Evolutionary conservation across 2,113 vertebrate species (phyloP), one percentile per base, ranked within the genome.

Genomic region (Amia ocellicauda): DNA sequence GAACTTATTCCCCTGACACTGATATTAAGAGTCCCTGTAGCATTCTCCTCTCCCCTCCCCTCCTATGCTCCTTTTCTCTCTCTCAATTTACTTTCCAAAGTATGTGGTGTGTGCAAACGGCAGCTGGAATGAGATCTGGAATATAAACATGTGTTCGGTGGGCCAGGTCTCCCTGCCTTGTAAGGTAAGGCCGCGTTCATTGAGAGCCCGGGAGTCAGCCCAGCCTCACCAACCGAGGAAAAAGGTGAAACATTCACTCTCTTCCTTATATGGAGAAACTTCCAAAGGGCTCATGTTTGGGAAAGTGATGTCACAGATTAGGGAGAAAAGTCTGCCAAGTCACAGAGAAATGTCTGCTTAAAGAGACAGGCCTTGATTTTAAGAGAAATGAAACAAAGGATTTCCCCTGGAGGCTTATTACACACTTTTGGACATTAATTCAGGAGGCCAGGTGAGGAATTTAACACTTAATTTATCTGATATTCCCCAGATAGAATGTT

Each of bases 201-300:
- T 53, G 24, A 20, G 51, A 53, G 20, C 4, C 56, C n/a, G 0
- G 26, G 65, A 49, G 60, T 1, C 58, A 64, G 67, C 72, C 55
- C 53, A 14, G 68, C 75, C 60, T 55, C 16, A 1, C 0, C 0
- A 31, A n/a, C 23, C 2, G 16, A 57, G 47, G 51, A 22, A 58
- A 60, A 67, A 61, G 63, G 56, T 31, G 77, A 80, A 79, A 79
- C 73, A 77, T 40, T 71, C 74, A 63, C 47, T 51, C 80, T 73
- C 77, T 80, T 86, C 88, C 87, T 71, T 79, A 79, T 75, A 81
- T 74, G 85, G 85, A 84, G 76, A 88, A 83, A 80, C 82, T 78
- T 83, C 78, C 79, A 84, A 78, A 67, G 58, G 43, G 66, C 69
- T 70, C 82, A 74, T 79, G 81, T 86, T 86, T 82, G 74, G 82